Conservation (phyloP, 2,797 vertebrate genomes). For the Merluccius polli region DNA sequence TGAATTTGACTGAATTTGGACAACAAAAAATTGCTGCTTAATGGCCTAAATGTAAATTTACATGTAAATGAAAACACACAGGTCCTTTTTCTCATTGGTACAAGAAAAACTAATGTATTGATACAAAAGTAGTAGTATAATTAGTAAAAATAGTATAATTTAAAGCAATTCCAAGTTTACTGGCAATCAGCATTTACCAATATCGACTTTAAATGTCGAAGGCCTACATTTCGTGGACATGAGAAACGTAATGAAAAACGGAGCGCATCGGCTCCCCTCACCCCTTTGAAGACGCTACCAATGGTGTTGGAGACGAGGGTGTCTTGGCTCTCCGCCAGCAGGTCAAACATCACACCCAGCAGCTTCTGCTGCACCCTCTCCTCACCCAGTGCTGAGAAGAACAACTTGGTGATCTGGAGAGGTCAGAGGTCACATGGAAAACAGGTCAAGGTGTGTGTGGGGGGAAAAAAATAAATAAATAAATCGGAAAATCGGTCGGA, state of each 20-base stretch:
- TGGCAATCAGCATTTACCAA: background rate
- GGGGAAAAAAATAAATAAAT: no score
- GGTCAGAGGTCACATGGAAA: background rate
- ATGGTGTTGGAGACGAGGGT: conserved; percentile 74
- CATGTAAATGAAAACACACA: background rate
- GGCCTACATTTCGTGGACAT: background rate
- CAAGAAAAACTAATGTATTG: background rate
- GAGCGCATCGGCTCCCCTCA: conserved; percentile 46
- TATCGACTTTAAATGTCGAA: background rate
- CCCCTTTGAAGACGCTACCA: conserved; percentile 85
- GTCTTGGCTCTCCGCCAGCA: conserved; percentile 77
- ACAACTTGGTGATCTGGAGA: conserved; percentile 83
- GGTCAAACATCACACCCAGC: conserved; percentile 81
- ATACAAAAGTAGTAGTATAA: background rate
- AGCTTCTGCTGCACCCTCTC: conserved; percentile 83
- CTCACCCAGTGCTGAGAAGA: conserved; percentile 81
- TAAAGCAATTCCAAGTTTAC: background rate
- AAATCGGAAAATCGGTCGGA: no score
- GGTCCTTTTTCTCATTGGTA: background rate
- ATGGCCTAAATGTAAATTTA: no score
- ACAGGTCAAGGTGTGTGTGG: background rate
- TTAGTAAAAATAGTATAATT: background rate
- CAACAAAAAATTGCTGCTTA: no score
- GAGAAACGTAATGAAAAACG: background rate
- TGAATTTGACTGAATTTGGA: no score